Conservation (phyloP, 2,113 vertebrate species). For the Podarcis muralis region DNA sequence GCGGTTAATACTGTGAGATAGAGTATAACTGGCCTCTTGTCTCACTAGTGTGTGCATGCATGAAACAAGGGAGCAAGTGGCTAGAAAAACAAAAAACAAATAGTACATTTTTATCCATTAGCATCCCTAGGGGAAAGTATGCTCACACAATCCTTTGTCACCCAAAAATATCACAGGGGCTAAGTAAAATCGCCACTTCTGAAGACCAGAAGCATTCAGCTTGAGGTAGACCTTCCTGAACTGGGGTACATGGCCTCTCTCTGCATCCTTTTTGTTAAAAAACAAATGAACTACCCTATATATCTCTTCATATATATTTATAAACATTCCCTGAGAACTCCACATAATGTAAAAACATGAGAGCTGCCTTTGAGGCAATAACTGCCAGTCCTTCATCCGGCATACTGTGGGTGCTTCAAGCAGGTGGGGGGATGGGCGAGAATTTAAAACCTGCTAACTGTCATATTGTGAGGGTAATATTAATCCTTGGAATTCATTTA, state of each 20-base stretch:
- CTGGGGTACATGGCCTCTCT: neutral
- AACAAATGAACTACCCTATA: too few species aligned
- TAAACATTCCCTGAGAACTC: too few species aligned
- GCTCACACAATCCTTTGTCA: neutral
- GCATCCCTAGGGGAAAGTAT: neutral
- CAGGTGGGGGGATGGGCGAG: neutral
- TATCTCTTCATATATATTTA: too few species aligned
- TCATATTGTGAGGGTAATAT: neutral
- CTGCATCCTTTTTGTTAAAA: neutral
- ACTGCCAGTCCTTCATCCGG: neutral
- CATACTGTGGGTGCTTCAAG: neutral
- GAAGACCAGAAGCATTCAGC: neutral
- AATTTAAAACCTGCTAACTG: neutral
- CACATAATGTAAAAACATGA: neutral
- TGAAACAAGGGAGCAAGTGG: too few species aligned
- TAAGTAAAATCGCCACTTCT: neutral
- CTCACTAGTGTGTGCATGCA: too few species aligned
- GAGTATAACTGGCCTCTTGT: neutral
- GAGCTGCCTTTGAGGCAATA: neutral
- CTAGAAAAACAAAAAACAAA: too few species aligned
- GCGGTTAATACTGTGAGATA: neutral
- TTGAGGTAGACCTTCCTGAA: neutral
- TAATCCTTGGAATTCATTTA: neutral
- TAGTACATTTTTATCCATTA: too few species aligned
- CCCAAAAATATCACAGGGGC: neutral